A percentile compares a stretch with the other conserved stretches of the same genome.
Conservation (phyloP, 2,113 vertebrate genomes). For the Scartelaos histophorus region DNA sequence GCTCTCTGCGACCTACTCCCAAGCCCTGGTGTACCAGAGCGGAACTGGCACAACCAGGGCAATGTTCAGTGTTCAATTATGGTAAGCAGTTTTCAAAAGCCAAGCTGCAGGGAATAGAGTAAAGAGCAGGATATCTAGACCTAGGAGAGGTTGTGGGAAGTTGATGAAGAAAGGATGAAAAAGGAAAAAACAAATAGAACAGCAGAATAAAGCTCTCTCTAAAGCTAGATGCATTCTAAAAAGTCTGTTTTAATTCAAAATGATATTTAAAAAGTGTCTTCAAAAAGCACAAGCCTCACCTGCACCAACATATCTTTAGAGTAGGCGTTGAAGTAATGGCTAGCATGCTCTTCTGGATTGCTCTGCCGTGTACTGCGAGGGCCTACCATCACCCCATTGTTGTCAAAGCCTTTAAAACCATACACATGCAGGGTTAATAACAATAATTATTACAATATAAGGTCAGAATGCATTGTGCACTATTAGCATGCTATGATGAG, state of each 20-base stretch:
- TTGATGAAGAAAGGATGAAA: neutral
- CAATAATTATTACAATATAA: neutral
- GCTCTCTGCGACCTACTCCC: constrained; percentile 11
- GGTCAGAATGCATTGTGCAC: neutral
- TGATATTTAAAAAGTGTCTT: neutral
- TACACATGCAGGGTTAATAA: constrained; percentile 1
- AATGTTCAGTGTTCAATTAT: constrained; percentile 11
- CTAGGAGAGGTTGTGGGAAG: constrained; percentile 16
- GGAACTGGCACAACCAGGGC: constrained; percentile 24
- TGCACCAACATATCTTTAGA: constrained; percentile 97
- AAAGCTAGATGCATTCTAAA: neutral
- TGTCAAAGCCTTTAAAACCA: constrained; percentile 90
- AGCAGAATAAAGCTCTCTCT: constrained; percentile 6
- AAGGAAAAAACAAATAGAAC: constrained; percentile 5
- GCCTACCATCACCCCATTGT: constrained; percentile 91
- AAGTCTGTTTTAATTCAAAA: neutral
- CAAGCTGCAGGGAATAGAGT: constrained; percentile 21
- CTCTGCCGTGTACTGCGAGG: constrained; percentile 94
- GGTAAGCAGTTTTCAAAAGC: constrained; percentile 50
- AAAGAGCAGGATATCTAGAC: constrained; percentile 21
- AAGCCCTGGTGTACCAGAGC: constrained; percentile 51
- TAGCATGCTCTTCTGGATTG: constrained; percentile 93
- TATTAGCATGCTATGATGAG: neutral
- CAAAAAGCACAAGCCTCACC: constrained; percentile 71
- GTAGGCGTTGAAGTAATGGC: constrained; percentile 94